Evolutionary conservation across 2,797 vertebrate species (phyloP).

Genomic region (Pteronotus mesoamericanus): DNA sequence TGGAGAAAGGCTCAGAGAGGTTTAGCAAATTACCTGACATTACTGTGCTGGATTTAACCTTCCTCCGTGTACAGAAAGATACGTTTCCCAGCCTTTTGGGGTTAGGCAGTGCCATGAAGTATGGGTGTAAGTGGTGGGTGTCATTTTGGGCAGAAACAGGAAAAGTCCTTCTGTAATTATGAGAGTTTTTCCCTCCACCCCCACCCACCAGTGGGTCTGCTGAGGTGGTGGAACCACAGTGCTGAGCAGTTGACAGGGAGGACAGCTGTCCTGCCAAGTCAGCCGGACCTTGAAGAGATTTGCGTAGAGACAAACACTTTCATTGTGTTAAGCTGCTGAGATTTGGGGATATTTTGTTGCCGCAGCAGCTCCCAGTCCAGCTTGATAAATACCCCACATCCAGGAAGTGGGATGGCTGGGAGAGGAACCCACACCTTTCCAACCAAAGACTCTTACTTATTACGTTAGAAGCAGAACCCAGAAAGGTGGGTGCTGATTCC

Average conservation of each 20-base stretch:
- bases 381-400: not conserved
- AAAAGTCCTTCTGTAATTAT: not conserved
- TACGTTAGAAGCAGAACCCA: not conserved
- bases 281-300: not conserved
- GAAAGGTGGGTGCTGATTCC: not conserved
- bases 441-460: not conserved
- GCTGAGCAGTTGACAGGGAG: not conserved
- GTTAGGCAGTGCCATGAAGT: not conserved
- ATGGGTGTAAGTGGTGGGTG: not conserved
- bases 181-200: fast-evolving
- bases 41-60: not conserved
- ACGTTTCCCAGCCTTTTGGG: not conserved
- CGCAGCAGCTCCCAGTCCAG: not conserved
- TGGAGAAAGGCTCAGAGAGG: not conserved
- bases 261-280: not conserved
- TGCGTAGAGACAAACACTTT: not conserved
- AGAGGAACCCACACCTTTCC: not conserved
- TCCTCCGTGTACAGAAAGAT: not conserved
- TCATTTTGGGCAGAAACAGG: not conserved
- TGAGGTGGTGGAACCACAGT: not conserved
- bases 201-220: not conserved
- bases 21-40: not conserved
- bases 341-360: not conserved
- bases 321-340: not conserved
- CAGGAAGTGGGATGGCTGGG: not conserved